phyloP scores from a whole-genome alignment of 2,888 invertebrate genomes.

The Dolomedes plantarius region DNA sequence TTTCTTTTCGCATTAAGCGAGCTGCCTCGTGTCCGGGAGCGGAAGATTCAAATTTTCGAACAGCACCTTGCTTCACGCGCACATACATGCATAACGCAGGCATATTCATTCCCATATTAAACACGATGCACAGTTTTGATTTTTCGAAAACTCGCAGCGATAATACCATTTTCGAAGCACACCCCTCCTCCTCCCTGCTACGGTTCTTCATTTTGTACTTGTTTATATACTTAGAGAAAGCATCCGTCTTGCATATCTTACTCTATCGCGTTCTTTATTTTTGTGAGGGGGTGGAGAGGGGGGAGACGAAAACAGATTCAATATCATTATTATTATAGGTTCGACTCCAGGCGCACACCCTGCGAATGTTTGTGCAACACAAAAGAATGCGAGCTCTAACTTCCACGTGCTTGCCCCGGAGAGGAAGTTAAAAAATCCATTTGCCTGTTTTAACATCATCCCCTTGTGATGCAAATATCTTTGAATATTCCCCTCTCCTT shows the following conservation, averaged over 20 bases:
- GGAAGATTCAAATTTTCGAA: too few species aligned
- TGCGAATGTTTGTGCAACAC: not conserved
- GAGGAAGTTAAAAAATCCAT: conserved; percentile 55
- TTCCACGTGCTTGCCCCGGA: conserved; percentile 7
- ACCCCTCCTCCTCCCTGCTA: not conserved
- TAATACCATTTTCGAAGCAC: conserved; percentile 61
- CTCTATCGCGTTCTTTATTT: conserved; percentile 15
- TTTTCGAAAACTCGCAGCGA: conserved; percentile 42
- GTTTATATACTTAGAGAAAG: conserved; percentile 57
- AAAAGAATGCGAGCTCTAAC: conserved; percentile 15
- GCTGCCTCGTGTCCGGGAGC: conserved; percentile 1
- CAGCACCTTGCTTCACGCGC: conserved; percentile 15
- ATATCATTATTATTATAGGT: conserved; percentile 69
- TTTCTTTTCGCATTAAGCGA: conserved; percentile 44
- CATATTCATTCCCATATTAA: conserved; percentile 61
- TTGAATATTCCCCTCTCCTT: not conserved
- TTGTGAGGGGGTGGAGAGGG: not conserved
- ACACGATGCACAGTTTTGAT: conserved; percentile 46
- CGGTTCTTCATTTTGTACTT: conserved; percentile 22
- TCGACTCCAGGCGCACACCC: conserved; percentile 22
- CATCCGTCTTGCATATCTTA: conserved; percentile 10
- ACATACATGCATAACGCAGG: conserved; percentile 38
- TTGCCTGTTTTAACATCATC: conserved; percentile 59
- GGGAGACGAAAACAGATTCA: conserved; percentile 43
- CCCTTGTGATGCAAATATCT: conserved; percentile 65